Evolutionary conservation across 2,888 invertebrate species (phyloP).

Genomic region (Acanthosepion esculentum): DNA sequence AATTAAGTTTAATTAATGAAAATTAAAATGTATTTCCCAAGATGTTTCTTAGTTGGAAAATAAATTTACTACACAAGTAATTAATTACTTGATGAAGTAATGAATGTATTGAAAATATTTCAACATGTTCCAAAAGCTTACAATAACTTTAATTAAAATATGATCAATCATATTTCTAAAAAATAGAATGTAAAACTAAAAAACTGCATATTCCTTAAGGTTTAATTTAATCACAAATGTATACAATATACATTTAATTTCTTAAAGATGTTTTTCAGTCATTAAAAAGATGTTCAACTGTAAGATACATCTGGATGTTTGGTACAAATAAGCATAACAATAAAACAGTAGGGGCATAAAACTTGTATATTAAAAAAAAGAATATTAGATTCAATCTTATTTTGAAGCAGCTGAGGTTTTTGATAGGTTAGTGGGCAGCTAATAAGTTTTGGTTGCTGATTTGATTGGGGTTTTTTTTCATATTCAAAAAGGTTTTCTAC

Average conservation of each 20-base stretch:
- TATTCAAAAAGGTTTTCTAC: no score
- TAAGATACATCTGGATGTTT: background rate
- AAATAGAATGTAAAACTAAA: background rate
- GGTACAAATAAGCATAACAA: no score
- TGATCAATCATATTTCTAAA: background rate
- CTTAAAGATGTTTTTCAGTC: background rate
- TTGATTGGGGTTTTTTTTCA: no score
- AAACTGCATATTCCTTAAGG: background rate
- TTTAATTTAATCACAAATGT: background rate
- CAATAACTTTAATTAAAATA: background rate
- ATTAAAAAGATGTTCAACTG: background rate
- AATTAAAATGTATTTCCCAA: background rate
- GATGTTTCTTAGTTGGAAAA: background rate
- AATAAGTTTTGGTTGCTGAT: no score
- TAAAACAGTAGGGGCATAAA: background rate
- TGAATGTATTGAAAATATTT: background rate
- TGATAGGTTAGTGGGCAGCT: no score
- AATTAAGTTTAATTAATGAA: background rate
- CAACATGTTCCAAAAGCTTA: background rate
- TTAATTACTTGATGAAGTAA: background rate
- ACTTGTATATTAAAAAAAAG: background rate
- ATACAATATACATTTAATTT: background rate
- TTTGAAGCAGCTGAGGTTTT: no score
- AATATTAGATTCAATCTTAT: background rate
- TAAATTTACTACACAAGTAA: background rate